phyloP scores from a whole-genome alignment of 2,113 vertebrate species.

The Chaetorhynchus papuensis region DNA sequence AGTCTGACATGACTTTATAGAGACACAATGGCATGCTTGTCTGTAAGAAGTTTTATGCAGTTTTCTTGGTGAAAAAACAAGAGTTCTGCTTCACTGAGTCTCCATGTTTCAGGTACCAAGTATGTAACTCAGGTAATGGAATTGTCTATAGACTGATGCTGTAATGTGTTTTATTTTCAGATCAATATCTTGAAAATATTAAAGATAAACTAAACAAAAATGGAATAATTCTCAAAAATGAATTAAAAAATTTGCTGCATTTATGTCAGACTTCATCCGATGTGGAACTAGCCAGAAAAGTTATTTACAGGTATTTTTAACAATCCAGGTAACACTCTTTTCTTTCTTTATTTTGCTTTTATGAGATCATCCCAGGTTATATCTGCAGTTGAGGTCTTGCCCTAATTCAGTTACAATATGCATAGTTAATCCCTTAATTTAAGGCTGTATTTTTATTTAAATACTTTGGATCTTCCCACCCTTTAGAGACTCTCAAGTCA shows the following conservation, averaged over 20 bases:
- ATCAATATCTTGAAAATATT: slow-evolving; percentile 75
- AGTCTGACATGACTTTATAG: neutral
- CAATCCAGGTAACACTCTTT: neutral
- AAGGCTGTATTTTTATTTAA: neutral
- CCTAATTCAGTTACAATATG: neutral
- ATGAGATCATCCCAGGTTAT: neutral
- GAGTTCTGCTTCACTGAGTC: neutral
- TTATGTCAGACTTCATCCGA: slow-evolving; percentile 83
- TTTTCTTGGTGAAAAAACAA: neutral
- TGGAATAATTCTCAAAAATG: slow-evolving; percentile 77
- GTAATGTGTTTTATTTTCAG: slow-evolving; percentile 69
- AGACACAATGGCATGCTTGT: neutral
- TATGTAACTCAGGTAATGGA: neutral
- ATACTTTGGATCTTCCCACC: neutral
- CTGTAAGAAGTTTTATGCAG: neutral
- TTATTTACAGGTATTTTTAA: slow-evolving; percentile 81
- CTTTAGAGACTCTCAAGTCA: neutral
- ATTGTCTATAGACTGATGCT: neutral
- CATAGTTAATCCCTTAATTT: neutral
- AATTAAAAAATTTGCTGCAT: slow-evolving; percentile 84
- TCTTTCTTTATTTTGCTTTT: neutral
- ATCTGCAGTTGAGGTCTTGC: neutral
- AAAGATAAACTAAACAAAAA: slow-evolving; percentile 80
- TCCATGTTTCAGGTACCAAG: neutral
- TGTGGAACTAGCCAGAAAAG: slow-evolving; percentile 77